Conservation (phyloP, 35 echinoderm and acorn worm genomes). For the Chiridota heheva region DNA sequence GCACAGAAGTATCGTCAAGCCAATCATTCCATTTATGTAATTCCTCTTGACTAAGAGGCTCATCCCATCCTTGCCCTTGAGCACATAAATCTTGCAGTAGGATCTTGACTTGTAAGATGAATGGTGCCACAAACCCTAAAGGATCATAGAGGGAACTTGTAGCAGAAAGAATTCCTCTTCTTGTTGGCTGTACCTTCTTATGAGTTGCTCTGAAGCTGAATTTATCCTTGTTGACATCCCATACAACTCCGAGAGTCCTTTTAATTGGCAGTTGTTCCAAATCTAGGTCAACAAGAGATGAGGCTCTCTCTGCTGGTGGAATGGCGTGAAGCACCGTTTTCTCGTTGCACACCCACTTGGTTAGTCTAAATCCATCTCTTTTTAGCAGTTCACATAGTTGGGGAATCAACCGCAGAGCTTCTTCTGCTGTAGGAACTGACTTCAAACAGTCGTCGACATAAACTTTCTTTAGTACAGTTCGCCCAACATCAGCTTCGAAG, state of each 20-base stretch:
- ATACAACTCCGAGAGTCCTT: constrained; percentile 46
- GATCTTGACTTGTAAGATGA: constrained; percentile 36
- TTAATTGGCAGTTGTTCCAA: constrained; percentile 48
- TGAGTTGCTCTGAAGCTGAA: constrained; percentile 15
- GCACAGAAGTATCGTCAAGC: constrained; percentile 26
- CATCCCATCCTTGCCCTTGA: constrained; percentile 52
- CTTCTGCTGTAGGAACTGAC: background rate
- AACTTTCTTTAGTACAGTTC: constrained; percentile 24
- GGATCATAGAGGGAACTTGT: constrained; percentile 61
- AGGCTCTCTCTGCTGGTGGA: constrained; percentile 35
- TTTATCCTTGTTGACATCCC: constrained; percentile 40
- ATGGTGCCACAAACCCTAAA: constrained; percentile 50
- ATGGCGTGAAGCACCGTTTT: background rate
- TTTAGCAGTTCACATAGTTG: background rate
- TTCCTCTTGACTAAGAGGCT: constrained; percentile 5
- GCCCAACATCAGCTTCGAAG: background rate
- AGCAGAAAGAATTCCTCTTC: constrained; percentile 51
- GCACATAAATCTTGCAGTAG: constrained; percentile 48
- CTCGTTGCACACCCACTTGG: constrained; percentile 50
- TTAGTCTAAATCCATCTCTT: constrained; percentile 38
- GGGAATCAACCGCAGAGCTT: background rate
- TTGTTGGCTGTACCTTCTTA: constrained; percentile 21
- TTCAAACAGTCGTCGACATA: constrained; percentile 47
- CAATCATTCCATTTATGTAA: constrained; percentile 42
- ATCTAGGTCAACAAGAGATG: constrained; percentile 42